Evolutionary conservation across 2,113 vertebrate species (phyloP).

Genomic region (Chloropsis cyanopogon): DNA sequence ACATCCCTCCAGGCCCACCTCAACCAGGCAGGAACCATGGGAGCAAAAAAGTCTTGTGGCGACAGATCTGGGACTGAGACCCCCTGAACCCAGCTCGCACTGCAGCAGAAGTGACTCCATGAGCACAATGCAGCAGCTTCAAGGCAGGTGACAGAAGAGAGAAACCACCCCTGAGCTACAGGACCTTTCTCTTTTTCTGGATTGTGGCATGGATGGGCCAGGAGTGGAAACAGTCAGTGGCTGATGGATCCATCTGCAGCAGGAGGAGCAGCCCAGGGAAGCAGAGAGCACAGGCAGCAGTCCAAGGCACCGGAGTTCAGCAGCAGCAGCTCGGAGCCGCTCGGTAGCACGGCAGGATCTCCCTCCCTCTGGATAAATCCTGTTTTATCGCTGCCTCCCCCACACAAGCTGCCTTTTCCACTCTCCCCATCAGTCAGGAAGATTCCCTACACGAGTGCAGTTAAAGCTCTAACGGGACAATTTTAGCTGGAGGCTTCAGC

Average conservation of each 20-base stretch:
- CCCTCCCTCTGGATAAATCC: neutral
- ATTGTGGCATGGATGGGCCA: rapidly evolving
- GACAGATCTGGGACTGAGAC: neutral
- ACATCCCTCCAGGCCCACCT: neutral
- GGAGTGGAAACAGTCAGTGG: neutral
- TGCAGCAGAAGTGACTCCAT: rapidly evolving
- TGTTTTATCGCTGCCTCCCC: neutral
- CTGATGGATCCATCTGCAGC: neutral
- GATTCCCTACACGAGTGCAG: neutral
- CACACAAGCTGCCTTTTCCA: neutral
- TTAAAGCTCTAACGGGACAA: neutral
- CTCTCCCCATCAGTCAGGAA: neutral
- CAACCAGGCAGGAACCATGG: neutral
- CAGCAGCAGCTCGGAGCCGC: neutral
- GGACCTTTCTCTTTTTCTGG: neutral
- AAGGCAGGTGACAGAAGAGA: neutral
- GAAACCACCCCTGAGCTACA: rapidly evolving
- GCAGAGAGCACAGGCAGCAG: neutral
- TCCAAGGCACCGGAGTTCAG: neutral
- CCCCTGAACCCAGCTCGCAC: neutral
- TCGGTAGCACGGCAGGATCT: neutral
- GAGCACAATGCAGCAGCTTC: neutral
- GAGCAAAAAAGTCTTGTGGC: neutral
- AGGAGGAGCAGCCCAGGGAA: neutral
- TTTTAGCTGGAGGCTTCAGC: neutral